These are phyloP conservation scores for Acanthiza pusilla DNA, from an alignment of 2,797 vertebrate genomes.

Conservation along the genomic window DNA sequence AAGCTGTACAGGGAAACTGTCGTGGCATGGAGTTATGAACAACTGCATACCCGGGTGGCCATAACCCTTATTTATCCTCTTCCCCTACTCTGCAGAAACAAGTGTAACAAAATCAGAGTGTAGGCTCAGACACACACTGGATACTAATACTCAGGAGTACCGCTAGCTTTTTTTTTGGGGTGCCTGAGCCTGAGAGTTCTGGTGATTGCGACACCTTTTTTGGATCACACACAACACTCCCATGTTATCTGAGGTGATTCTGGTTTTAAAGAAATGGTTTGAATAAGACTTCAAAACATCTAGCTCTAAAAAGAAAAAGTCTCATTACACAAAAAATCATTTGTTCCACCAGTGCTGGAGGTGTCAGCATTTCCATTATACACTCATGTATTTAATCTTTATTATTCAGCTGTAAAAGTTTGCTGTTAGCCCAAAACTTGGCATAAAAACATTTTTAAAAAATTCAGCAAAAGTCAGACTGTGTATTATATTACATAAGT, in stretches of 20 bases:
- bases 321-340: neutral
- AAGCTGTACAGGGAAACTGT: neutral
- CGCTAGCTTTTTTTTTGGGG: fast-evolving
- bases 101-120: neutral
- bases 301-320: neutral
- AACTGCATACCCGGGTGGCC: neutral
- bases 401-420: conserved; percentile 32
- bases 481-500: conserved; percentile 7
- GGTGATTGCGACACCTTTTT: neutral
- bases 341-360: neutral
- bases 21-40: neutral
- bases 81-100: neutral
- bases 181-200: neutral
- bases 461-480: neutral
- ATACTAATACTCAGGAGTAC: neutral
- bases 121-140: neutral
- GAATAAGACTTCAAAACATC: neutral
- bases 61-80: neutral
- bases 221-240: fast-evolving
- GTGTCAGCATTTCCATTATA: conserved; percentile 34
- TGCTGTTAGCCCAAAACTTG: neutral
- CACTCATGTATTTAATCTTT: neutral
- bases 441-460: neutral
- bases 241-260: neutral
- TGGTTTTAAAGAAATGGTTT: neutral